Percentiles rank a stretch among this genome's conserved stretches.
Evolutionary conservation across 2,113 vertebrate genomes (phyloP).

Genomic region (Leptobrachium ailaonicum): DNA sequence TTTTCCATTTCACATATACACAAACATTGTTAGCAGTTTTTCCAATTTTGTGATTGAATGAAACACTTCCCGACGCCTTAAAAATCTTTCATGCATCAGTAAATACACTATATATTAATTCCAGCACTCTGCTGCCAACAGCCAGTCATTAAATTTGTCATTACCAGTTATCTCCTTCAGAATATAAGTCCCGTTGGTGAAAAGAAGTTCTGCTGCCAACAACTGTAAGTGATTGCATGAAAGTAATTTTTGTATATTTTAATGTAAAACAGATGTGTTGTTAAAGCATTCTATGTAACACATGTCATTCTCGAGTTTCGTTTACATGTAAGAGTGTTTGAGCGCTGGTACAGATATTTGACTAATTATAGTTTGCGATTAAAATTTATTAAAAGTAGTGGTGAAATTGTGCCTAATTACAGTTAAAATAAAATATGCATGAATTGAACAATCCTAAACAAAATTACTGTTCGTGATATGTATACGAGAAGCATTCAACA

Average conservation of each 20-base stretch:
- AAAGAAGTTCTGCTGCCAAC: constrained; percentile 24
- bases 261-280: constrained; percentile 24
- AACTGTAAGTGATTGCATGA: not conserved
- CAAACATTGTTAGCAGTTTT: constrained; percentile 14
- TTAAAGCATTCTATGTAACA: not conserved
- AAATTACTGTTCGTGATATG: no score
- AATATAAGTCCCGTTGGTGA: constrained; percentile 38
- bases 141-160: constrained; percentile 23
- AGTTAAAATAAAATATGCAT: no score
- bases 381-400: no score
- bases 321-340: not conserved
- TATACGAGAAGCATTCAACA: no score
- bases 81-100: constrained; percentile 32
- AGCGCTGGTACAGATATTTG: not conserved
- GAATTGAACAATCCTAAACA: no score
- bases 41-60: constrained; percentile 29
- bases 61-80: constrained; percentile 21
- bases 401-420: no score
- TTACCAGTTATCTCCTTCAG: constrained; percentile 31
- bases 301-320: not conserved
- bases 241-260: constrained; percentile 14
- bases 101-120: constrained; percentile 18
- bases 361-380: not conserved
- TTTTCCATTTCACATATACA: not conserved
- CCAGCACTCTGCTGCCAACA: constrained; percentile 13